Base-by-base conservation (phyloP, 1,140 invertebrate genomes). In the Campodea augens region DNA sequence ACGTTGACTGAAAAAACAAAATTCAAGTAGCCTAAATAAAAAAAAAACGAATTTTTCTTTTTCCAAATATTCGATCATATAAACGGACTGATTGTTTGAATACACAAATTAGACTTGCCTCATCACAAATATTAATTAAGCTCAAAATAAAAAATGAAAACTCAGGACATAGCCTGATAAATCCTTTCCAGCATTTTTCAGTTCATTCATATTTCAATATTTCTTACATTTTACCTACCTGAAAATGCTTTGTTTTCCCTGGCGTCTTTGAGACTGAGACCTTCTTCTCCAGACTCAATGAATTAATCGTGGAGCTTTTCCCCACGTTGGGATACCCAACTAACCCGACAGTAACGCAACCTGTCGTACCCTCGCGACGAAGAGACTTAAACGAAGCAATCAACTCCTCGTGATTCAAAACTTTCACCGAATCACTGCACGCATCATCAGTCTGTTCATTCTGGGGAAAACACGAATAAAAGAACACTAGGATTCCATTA, bases 241-340 rank as follows among this genome's bases (percentile, higher is more conserved):
- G 80, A 56, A 82, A 81, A 60, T 83, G 91, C 58, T 96, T 92
- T 0, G 93, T 97, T 67, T 96, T 91, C 25, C 93, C 93, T 1
- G 93, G 92, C 40, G 92, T 98, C 2, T 88, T 79, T 19, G 91
- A 97, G 0, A 96, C 90, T 1, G 87, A 85, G 1, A 91, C 89
- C 67, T 93, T 96, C 61, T 98, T 98, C 12, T 71, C 68, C 45
- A 75, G 73, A 58, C 98, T 67, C 36, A 99, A 62, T 3, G 87
- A 72, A 73, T 99, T 98, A 27, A 98, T 95, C 3, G 92, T 96
- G 38, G 92, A 98, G 67, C 91, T 97, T 68, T 99, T 99, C 13
- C 96, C 96, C 25, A 99, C 96, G 72, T 99, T 99, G 1, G 95
- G 95, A 69, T 98, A 98, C 0, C 96, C 95, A 52, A 96, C 89